phyloP scores from a whole-genome alignment of 2,888 invertebrate species.

The Microctonus brassicae region DNA sequence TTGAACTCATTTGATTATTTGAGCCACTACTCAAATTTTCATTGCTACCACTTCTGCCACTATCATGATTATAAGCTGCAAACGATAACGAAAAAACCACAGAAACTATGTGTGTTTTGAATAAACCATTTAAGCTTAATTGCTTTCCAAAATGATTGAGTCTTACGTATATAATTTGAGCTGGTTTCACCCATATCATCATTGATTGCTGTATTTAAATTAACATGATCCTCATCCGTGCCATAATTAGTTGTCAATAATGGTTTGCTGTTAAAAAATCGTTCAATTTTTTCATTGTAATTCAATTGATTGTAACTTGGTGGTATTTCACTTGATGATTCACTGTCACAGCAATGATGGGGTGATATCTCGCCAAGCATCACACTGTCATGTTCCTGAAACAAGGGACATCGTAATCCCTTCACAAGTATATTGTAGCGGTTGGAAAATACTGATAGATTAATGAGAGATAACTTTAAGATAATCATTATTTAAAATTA shows the following conservation, averaged over 20 bases:
- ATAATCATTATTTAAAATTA: conserved; percentile 6
- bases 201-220: conserved; percentile 50
- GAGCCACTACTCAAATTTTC: conserved; percentile 75
- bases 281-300: conserved; percentile 84
- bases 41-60: conserved; percentile 75
- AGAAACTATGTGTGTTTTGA: not conserved
- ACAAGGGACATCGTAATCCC: conserved; percentile 68
- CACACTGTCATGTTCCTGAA: conserved; percentile 82
- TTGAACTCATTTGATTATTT: conserved; percentile 72
- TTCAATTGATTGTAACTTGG: conserved; percentile 89
- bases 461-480: not conserved
- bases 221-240: conserved; percentile 60
- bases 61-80: conserved; percentile 71
- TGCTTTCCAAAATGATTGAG: conserved; percentile 1
- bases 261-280: conserved; percentile 70
- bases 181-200: conserved; percentile 55
- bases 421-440: conserved; percentile 63
- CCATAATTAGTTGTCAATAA: conserved; percentile 49
- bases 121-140: not conserved
- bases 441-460: conserved; percentile 41
- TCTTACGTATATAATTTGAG: conserved; percentile 48
- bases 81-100: not conserved
- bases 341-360: conserved; percentile 84
- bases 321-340: conserved; percentile 83
- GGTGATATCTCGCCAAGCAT: conserved; percentile 89